Conservation (phyloP, 2,797 vertebrate genomes). For the Cynodonichthys magdalenae region DNA sequence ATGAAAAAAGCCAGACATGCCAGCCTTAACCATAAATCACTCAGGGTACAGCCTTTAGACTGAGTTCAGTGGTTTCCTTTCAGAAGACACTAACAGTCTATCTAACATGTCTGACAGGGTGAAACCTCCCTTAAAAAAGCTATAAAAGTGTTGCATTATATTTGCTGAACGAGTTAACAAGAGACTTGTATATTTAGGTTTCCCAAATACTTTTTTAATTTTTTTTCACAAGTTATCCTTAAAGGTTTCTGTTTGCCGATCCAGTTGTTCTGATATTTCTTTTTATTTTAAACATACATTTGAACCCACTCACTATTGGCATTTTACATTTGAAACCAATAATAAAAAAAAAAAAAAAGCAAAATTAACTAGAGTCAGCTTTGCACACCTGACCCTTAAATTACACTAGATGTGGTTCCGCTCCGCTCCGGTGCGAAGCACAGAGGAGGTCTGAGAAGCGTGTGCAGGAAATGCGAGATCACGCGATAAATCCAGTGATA, state of each 20-base stretch:
- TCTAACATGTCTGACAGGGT: conserved; percentile 29
- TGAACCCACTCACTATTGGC: no score
- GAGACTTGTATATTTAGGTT: neutral
- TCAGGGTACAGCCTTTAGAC: conserved; percentile 41
- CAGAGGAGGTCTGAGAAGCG: no score
- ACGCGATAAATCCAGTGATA: no score
- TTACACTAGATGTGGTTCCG: no score
- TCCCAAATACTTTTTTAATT: neutral
- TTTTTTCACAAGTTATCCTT: neutral
- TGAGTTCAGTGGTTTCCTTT: conserved; percentile 39
- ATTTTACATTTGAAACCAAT: no score
- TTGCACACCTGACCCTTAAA: no score
- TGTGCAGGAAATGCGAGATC: no score
- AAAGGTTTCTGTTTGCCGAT: neutral
- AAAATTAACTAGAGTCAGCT: no score
- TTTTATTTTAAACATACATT: no score
- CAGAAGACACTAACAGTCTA: conserved; percentile 31
- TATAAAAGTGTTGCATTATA: neutral
- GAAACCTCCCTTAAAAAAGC: neutral
- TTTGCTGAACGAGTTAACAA: neutral
- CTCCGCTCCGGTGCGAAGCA: no score
- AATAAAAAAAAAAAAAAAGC: no score
- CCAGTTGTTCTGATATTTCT: neutral
- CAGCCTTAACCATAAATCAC: conserved; percentile 51
- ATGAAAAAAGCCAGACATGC: conserved; percentile 40